Percentiles rank a stretch among this genome's conserved stretches.
These are phyloP conservation scores for Pseudomugil tenellus DNA, from an alignment of 2,797 vertebrate genomes.

Conservation along the genomic window DNA sequence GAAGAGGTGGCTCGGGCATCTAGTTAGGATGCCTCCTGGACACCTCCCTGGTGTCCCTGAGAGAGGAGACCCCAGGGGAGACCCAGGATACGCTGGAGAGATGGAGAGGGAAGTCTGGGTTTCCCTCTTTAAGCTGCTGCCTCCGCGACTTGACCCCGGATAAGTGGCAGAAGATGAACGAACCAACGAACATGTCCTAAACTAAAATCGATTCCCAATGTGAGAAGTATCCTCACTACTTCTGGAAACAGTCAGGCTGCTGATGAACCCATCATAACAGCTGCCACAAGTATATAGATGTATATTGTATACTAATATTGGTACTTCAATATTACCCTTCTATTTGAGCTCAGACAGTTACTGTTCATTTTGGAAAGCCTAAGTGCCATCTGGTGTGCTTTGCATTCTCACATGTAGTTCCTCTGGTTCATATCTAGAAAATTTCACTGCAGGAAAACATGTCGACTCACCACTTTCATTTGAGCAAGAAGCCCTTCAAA, in stretches of 20 bases:
- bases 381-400: not conserved
- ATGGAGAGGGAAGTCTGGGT: too few species aligned
- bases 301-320: not conserved
- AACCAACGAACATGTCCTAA: not conserved
- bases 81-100: too few species aligned
- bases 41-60: too few species aligned
- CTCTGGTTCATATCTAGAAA: not conserved
- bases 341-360: not conserved
- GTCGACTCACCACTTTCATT: constrained; percentile 90
- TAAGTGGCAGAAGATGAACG: too few species aligned
- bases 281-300: not conserved
- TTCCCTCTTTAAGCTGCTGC: too few species aligned
- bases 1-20: too few species aligned
- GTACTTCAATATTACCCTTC: not conserved
- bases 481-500: constrained; percentile 95
- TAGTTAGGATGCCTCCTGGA: too few species aligned
- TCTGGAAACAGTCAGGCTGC: not conserved
- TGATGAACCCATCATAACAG: not conserved
- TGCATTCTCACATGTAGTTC: not conserved
- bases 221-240: not conserved
- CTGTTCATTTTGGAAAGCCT: not conserved
- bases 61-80: too few species aligned
- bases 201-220: too few species aligned
- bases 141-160: too few species aligned
- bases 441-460: not conserved